These are phyloP conservation scores for Hyles euphorbiae DNA, from an alignment of 1,140 invertebrate species.

Conservation along the genomic window DNA sequence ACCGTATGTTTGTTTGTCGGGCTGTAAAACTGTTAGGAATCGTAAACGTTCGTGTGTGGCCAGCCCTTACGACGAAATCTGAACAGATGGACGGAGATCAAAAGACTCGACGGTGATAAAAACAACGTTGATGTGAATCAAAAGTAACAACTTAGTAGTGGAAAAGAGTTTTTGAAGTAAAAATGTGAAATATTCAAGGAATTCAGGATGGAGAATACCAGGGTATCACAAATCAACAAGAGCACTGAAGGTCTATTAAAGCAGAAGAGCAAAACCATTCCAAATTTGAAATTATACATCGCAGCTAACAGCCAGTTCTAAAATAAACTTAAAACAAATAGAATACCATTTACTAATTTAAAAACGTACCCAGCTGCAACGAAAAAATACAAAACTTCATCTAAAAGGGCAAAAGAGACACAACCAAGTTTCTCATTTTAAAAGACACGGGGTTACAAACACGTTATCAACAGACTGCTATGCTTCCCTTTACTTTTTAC, in stretches of 20 bases:
- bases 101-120: constrained; percentile 60
- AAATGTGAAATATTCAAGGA: background rate
- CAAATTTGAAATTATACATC: too few species aligned
- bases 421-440: too few species aligned
- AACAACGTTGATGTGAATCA: constrained; percentile 60
- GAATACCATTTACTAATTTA: background rate
- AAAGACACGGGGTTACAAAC: too few species aligned
- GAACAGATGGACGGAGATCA: constrained; percentile 68
- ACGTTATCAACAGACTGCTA: background rate
- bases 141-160: constrained; percentile 63
- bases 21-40: constrained; percentile 66
- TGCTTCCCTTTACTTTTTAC: background rate
- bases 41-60: constrained; percentile 72
- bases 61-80: constrained; percentile 69
- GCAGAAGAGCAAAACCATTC: too few species aligned
- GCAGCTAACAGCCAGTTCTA: too few species aligned
- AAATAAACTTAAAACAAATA: too few species aligned
- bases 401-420: too few species aligned
- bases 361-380: background rate
- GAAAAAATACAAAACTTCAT: too few species aligned
- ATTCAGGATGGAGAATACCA: background rate
- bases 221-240: background rate
- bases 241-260: too few species aligned
- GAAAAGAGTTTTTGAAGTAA: constrained; percentile 3
- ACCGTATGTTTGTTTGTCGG: constrained; percentile 68